Evolutionary conservation across 1,140 invertebrate species (phyloP), one percentile per base, ranked within the genome.

Genomic region (Drosophila tsacasi): DNA sequence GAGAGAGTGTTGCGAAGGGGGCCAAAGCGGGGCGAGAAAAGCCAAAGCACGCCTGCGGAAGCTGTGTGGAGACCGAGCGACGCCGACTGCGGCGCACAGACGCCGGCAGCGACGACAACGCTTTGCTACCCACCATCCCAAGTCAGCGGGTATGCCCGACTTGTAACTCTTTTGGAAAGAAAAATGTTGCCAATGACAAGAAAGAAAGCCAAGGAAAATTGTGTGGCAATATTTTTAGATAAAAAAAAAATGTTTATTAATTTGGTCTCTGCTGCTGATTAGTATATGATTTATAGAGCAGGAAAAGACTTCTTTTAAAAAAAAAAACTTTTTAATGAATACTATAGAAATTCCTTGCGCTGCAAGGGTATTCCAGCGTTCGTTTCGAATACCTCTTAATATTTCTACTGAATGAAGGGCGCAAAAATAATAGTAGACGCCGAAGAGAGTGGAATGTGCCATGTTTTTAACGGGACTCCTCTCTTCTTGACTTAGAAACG

Each of bases 41-140:
- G 21, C 35, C 13, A 39, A 52, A 46, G 78, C 58, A 50, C 47
- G 71, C 68, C 52, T 79, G 73, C 82, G 78, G 83, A 85, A 85
- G 83, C 83, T 85, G 83, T 67, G 75, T 62, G 78, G 62, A 77
- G 77, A 76, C 82, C 68, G 61, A 84, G 61, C 61, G 67, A 72
- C 59, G 73, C 68, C 75, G 50, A 63, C 73, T 57, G 67, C 81
- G 74, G 72, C 63, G 57, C 61, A 23, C 17, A 66, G 44, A 66
- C 21, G 35, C 23, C 30, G 30, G 8, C 58, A 47, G 59, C 32
- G 17, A 12, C 39, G 12, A 21, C 27, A 13, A 55, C 17, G 27
- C 52, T 65, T 13, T 0, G 4, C 8, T 55, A 66, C 37, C 44
- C 42, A n/a, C 44, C 42, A n/a, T 19, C 5, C 7, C 35, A 23